Evolutionary conservation across 2,797 vertebrate genomes (phyloP), one percentile per base, ranked within the genome.

Genomic region (Tachyglossus aculeatus): DNA sequence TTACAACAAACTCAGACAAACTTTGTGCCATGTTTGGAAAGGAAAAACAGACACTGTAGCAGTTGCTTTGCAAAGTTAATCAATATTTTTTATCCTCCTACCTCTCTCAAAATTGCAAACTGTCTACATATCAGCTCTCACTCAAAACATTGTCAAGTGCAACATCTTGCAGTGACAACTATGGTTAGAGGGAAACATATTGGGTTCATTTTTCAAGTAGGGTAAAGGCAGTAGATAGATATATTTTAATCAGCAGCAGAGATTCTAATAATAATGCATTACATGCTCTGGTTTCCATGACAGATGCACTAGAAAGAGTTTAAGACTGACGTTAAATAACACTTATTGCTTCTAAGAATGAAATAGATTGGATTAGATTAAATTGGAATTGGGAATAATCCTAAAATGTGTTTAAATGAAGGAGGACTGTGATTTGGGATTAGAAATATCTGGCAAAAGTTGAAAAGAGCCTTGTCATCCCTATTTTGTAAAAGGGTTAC

Each of bases 151-250:
- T 63, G 18, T 37, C 64, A 39, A 19, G 5, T 18, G 18, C 9
- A 14, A 51, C 9, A 33, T 37, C 27, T 50, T 39, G 16, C 27
- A 45, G 19, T 7, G 61, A 13, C 19, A 50, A 11, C 48, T 33
- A 25, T 10, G 55, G 5, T 37, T 65, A 40, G 62, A 61, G 37
- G 37, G 12, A 66, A 64, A 38, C 37, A 5, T 27, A 18, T 25
- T 18, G 21, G 6, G 55, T 56, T 53, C 53, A 37, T 29, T 70
- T 67, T 67, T 60, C 32, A 77, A 48, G 29, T 10, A 59, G 55
- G 56, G 29, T 39, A 36, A 12, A 55, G 60, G 55, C 15, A 67
- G 58, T 69, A 75, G 29, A 48, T 27, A 41, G 8, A 45, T n/a
- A 34, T 19, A 47, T 22, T 40, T 64, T 64, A 39, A 19, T 48